Base-by-base conservation (phyloP, 2,113 vertebrate genomes). In the Poeciliopsis turrubarensis region DNA sequence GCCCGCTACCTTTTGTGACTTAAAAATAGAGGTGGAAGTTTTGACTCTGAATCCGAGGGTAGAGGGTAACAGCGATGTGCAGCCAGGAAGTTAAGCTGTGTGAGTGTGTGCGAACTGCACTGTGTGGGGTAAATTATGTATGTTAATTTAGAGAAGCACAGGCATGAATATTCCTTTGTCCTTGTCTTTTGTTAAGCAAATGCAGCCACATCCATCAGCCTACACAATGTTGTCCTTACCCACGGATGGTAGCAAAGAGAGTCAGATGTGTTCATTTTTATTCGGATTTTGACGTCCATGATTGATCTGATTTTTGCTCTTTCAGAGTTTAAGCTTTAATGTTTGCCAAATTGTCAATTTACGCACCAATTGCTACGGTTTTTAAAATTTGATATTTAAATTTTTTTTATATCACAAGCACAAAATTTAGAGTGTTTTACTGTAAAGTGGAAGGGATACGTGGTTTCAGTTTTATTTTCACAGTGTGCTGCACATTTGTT, bases 131-230 rank as follows among this genome's bases (percentile, higher is more conserved):
- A 47, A 47, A 47, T 47, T 17, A 47, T 47, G 44, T 19, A 47
- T 47, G 44, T 47, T 47, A 78, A 90, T 88, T 74, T 73, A 75
- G 71, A 72, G 68, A 30, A 85, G 72, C 30, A 54, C 29, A 70
- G 69, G 75, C 82, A 88, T 78, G 76, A 74, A 85, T 79, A 75
- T 85, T 62, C 39, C 60, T 5, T 61, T 67, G 65, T 70, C 70
- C 71, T 32, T 34, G 72, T 79, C 75, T 71, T 80, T 75, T 76
- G 63, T 73, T 72, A 74, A 41, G 67, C 67, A 76, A 11, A 41
- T 51, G 65, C 78, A 74, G 71, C 60, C 72, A 67, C 65, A 67
- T 69, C 54, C 13, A 77, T 81, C 75, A 75, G 44, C 66, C 15
- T 44, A 25, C 26, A 51, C 27, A 13, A 27, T 27, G 27, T 68